Percentiles rank a stretch among this genome's conserved stretches.
Evolutionary conservation across 1,140 invertebrate species (phyloP).

Genomic region (Mamestra configurata): DNA sequence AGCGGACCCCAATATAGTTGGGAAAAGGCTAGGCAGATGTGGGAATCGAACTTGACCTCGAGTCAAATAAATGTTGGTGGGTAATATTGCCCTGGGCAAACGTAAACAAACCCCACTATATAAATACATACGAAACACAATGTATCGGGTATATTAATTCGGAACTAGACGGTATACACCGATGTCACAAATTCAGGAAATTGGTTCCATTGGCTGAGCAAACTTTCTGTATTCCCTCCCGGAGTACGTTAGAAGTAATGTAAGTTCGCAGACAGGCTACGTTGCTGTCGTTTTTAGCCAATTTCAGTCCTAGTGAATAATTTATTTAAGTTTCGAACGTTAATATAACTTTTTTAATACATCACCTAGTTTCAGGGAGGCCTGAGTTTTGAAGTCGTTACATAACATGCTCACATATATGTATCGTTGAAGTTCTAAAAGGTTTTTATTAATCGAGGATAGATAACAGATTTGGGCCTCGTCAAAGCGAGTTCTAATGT

Average conservation of each 20-base stretch:
- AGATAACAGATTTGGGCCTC: neutral
- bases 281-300: conserved; percentile 34
- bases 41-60: conserved; percentile 1
- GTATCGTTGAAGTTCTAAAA: neutral
- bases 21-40: no score
- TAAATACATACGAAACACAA: conserved; percentile 11
- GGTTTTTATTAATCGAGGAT: neutral
- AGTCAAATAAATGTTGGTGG: neutral
- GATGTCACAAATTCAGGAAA: conserved; percentile 69
- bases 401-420: neutral
- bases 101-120: conserved; percentile 17
- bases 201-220: conserved; percentile 68
- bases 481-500: no score
- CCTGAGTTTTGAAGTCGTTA: conserved; percentile 13
- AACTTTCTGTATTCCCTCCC: conserved; percentile 66
- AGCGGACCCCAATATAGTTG: no score
- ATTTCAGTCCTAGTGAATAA: conserved; percentile 36
- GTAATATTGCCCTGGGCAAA: neutral
- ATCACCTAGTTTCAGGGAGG: neutral
- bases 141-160: conserved; percentile 62
- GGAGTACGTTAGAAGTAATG: conserved; percentile 57
- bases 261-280: conserved; percentile 65
- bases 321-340: conserved; percentile 35
- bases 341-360: conserved; percentile 34
- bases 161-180: conserved; percentile 64